Evolutionary conservation across 2,797 vertebrate species (phyloP).

Genomic region (Spheniscus humboldti): DNA sequence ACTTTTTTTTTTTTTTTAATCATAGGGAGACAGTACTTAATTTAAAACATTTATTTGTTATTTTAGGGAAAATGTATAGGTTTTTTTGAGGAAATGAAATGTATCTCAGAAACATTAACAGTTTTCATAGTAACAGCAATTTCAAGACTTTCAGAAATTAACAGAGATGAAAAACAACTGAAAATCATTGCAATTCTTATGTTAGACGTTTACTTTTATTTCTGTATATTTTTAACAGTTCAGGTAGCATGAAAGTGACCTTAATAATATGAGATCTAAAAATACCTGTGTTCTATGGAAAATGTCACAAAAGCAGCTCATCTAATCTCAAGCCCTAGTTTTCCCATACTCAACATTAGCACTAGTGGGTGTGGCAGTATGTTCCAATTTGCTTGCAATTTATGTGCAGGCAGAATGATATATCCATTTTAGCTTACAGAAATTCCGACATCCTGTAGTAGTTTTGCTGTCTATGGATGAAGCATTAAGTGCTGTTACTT

Average conservation of each 20-base stretch:
- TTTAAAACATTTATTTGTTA: background rate
- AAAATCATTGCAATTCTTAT: background rate
- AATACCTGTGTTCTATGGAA: background rate
- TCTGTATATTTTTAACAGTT: background rate
- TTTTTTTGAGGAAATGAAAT: background rate
- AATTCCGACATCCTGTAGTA: background rate
- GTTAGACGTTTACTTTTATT: background rate
- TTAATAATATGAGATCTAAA: background rate
- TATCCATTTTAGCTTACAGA: background rate
- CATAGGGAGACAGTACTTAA: background rate
- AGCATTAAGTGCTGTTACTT: background rate
- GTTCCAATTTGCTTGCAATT: background rate
- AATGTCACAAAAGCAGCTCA: background rate
- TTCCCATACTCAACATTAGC: background rate
- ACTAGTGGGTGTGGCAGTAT: background rate
- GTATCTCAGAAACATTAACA: background rate
- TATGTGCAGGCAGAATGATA: background rate
- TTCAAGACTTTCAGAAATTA: background rate
- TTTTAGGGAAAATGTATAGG: accelerated
- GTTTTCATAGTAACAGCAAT: background rate
- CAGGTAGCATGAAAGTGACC: background rate
- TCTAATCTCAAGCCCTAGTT: background rate
- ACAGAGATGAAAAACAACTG: background rate
- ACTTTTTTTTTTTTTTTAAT: no score
- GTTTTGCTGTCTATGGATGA: background rate